Percentiles rank a stretch among this genome's conserved stretches.
Evolutionary conservation across 2,797 vertebrate genomes (phyloP).

Genomic region (Lindbergichthys nudifrons): DNA sequence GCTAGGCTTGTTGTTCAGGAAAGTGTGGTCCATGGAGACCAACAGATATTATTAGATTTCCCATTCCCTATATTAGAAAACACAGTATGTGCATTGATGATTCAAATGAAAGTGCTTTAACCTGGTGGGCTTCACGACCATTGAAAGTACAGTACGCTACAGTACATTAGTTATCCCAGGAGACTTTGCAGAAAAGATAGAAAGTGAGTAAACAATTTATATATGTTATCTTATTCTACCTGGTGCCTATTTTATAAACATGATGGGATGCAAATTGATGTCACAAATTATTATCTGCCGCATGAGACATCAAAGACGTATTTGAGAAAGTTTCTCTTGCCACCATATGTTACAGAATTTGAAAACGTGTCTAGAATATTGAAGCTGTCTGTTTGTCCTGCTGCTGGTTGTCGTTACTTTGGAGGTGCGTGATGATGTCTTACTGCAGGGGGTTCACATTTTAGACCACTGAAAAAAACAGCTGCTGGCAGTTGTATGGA

Average conservation of each 20-base stretch:
- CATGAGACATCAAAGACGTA: slow-evolving; percentile 43
- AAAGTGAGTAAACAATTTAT: background rate
- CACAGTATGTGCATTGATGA: background rate
- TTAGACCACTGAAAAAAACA: slow-evolving; percentile 50
- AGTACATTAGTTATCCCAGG: slow-evolving; percentile 5
- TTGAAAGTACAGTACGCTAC: background rate
- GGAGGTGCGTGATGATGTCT: slow-evolving; percentile 42
- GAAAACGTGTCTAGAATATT: slow-evolving; percentile 24
- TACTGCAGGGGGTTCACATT: slow-evolving; percentile 36
- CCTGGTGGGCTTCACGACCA: slow-evolving; percentile 4
- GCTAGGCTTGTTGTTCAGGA: slow-evolving; percentile 37
- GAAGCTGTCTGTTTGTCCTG: background rate
- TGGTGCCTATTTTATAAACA: slow-evolving; percentile 55
- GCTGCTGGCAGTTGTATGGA: slow-evolving; percentile 67
- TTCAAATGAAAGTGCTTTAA: slow-evolving; percentile 30
- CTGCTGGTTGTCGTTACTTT: slow-evolving; percentile 36
- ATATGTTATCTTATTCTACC: slow-evolving; percentile 32
- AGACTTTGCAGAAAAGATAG: background rate
- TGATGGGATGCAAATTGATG: slow-evolving; percentile 66
- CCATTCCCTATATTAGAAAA: slow-evolving; percentile 38
- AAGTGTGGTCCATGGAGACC: slow-evolving; percentile 17
- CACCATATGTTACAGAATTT: slow-evolving; percentile 37
- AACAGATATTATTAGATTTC: slow-evolving; percentile 30
- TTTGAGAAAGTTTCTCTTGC: slow-evolving; percentile 30
- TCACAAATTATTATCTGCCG: slow-evolving; percentile 59